Percentiles rank a stretch among this genome's conserved stretches.
Conservation (phyloP, 1,140 invertebrate species). For the Aphidius gifuensis region DNA sequence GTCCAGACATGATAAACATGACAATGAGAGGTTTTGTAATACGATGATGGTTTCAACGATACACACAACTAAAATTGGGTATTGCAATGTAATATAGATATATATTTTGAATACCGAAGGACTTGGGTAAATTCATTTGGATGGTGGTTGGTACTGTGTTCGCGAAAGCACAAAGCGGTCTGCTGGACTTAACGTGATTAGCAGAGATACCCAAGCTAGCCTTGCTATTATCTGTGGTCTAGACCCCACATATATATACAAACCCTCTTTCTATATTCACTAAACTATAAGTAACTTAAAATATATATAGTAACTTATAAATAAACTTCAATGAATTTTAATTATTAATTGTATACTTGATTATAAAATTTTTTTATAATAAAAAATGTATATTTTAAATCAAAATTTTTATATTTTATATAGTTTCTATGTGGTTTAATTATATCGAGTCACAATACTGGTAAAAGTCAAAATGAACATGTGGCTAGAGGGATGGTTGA, state of each 20-base stretch:
- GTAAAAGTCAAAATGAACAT: background rate
- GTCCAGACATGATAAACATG: background rate
- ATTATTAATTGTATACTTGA: too few species aligned
- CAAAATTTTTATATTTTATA: too few species aligned
- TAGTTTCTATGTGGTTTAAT: too few species aligned
- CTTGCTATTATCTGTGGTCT: slow-evolving; percentile 31
- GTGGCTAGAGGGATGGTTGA: background rate
- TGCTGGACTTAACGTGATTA: slow-evolving; percentile 53
- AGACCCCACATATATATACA: slow-evolving; percentile 21
- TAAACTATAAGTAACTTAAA: background rate
- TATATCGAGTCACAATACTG: too few species aligned
- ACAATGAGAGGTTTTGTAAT: background rate
- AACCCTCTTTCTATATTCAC: slow-evolving; percentile 17
- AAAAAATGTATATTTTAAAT: too few species aligned
- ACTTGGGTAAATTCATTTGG: slow-evolving; percentile 28
- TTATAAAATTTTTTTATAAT: too few species aligned
- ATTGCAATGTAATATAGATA: slow-evolving; percentile 17
- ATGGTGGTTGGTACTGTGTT: slow-evolving; percentile 34
- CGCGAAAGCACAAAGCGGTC: slow-evolving; percentile 48
- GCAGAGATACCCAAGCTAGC: slow-evolving; percentile 47
- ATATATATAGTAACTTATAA: too few species aligned
- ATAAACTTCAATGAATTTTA: too few species aligned
- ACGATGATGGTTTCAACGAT: background rate
- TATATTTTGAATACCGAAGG: background rate
- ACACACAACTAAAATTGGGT: slow-evolving; percentile 18